Evolutionary conservation across 2,113 vertebrate species (phyloP).

Genomic region (Psilopogon haemacephalus): DNA sequence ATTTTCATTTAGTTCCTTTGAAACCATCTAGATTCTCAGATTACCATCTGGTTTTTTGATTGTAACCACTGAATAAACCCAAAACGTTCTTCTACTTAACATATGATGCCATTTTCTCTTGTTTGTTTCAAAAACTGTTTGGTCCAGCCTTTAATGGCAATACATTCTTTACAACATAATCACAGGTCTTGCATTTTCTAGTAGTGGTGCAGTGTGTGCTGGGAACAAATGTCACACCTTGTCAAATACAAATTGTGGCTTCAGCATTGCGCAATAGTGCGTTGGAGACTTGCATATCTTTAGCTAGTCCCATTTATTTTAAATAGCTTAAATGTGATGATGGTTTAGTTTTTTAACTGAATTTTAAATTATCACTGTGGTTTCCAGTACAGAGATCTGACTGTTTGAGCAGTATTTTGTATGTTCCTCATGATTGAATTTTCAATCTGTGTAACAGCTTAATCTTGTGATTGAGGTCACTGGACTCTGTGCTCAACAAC

Average conservation of each 20-base stretch:
- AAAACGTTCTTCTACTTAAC: slow-evolving; percentile 30
- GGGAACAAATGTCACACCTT: slow-evolving; percentile 31
- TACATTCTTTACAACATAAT: slow-evolving; percentile 5
- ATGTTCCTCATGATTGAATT: slow-evolving; percentile 53
- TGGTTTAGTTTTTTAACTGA: background rate
- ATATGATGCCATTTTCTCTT: slow-evolving; percentile 62
- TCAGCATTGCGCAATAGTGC: background rate
- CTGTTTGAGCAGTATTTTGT: background rate
- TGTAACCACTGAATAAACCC: slow-evolving; percentile 42
- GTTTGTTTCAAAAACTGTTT: slow-evolving; percentile 28
- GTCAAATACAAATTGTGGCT: slow-evolving; percentile 27
- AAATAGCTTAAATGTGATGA: background rate
- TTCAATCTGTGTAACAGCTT: slow-evolving; percentile 68
- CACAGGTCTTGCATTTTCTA: slow-evolving; percentile 28
- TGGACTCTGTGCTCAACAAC: background rate
- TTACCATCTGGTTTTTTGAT: slow-evolving; percentile 54
- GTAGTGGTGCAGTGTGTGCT: background rate
- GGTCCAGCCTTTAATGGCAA: slow-evolving; percentile 42
- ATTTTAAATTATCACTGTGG: background rate
- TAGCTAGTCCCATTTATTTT: background rate
- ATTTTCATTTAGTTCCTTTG: slow-evolving; percentile 67
- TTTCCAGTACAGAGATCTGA: slow-evolving; percentile 30
- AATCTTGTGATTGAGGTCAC: slow-evolving; percentile 72
- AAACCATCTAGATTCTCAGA: slow-evolving; percentile 50
- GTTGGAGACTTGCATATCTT: background rate